Percentiles rank a stretch among this genome's conserved stretches.
Evolutionary conservation across 2,888 invertebrate species (phyloP).

Genomic region (Oscheius myriophilus): DNA sequence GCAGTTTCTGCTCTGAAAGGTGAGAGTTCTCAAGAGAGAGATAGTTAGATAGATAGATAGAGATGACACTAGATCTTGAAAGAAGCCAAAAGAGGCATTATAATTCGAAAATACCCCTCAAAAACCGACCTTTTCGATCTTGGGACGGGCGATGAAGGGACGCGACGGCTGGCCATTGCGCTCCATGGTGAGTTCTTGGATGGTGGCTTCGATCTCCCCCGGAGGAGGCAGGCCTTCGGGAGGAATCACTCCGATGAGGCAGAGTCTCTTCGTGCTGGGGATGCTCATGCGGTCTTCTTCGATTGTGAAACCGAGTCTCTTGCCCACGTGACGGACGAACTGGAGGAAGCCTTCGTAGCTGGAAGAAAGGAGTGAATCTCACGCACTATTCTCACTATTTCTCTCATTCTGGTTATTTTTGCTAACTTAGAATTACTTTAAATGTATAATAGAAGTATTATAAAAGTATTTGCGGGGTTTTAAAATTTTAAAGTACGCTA

Average conservation of each 20-base stretch:
- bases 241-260: conserved; percentile 66
- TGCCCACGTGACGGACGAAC: conserved; percentile 71
- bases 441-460: too few relatives aligned
- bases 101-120: too few relatives aligned
- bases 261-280: conserved; percentile 89
- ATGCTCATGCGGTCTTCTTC: conserved; percentile 87
- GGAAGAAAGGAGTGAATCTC: too few relatives aligned
- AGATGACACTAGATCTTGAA: too few relatives aligned
- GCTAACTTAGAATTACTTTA: too few relatives aligned
- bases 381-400: too few relatives aligned
- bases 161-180: conserved; percentile 2
- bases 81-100: too few relatives aligned
- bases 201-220: conserved; percentile 46
- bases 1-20: conserved; percentile 42
- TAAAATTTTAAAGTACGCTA: not conserved
- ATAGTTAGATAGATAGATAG: too few relatives aligned
- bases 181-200: conserved; percentile 40
- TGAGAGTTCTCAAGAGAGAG: too few relatives aligned
- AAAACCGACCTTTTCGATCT: conserved; percentile 77
- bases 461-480: too few relatives aligned
- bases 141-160: conserved; percentile 56
- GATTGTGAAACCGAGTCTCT: conserved; percentile 79
- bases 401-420: too few relatives aligned
- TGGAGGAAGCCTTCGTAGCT: conserved; percentile 30
- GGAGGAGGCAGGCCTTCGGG: conserved; percentile 47